phyloP scores from a whole-genome alignment of 2,888 invertebrate species.

The Micoletzkya japonica region DNA sequence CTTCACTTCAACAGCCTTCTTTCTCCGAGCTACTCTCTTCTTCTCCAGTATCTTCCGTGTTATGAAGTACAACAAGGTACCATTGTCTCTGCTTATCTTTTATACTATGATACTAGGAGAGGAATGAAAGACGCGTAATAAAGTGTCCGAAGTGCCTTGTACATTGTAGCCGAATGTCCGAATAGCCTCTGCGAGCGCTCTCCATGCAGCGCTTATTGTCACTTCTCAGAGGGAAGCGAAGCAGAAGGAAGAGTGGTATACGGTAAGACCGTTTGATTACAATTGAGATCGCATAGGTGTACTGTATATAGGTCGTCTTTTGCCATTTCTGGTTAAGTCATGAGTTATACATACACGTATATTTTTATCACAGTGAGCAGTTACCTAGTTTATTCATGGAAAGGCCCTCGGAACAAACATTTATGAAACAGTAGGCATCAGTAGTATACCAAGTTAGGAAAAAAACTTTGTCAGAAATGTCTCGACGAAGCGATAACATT shows the following conservation, averaged over 20 bases:
- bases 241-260: slow-evolving; percentile 84
- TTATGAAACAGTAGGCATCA: too few relatives aligned
- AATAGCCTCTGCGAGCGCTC: slow-evolving; percentile 88
- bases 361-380: too few relatives aligned
- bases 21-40: slow-evolving; percentile 67
- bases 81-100: slow-evolving; percentile 4
- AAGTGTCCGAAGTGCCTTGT: too few relatives aligned
- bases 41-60: slow-evolving; percentile 64
- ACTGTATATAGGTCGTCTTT: too few relatives aligned
- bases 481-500: slow-evolving; percentile 81
- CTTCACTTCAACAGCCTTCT: slow-evolving; percentile 95
- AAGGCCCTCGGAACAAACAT: too few relatives aligned
- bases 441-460: too few relatives aligned
- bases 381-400: too few relatives aligned
- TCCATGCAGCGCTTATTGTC: slow-evolving; percentile 90
- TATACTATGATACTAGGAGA: neutral
- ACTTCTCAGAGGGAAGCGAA: slow-evolving; percentile 93
- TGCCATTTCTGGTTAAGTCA: too few relatives aligned
- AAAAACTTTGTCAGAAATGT: slow-evolving; percentile 84
- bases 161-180: slow-evolving; percentile 76
- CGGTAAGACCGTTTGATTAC: too few relatives aligned
- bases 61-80: slow-evolving; percentile 56
- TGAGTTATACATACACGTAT: too few relatives aligned
- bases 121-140: too few relatives aligned
- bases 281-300: too few relatives aligned